These are phyloP conservation scores for Gobio gobio DNA, from an alignment of 2,113 vertebrate species.

Conservation along the genomic window DNA sequence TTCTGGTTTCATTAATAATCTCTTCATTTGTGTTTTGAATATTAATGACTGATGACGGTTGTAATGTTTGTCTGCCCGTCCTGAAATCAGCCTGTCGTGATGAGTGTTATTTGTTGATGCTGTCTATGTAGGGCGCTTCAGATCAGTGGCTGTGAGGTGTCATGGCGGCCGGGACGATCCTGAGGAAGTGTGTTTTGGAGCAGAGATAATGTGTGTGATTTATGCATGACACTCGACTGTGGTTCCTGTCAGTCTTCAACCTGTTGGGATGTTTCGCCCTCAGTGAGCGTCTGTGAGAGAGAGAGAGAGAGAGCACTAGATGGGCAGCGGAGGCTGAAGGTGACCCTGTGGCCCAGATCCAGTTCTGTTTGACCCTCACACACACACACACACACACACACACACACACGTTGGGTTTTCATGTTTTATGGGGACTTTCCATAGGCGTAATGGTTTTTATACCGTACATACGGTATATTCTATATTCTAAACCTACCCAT, in stretches of 20 bases:
- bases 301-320: slow-evolving; percentile 8
- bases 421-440: too few species aligned
- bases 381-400: neutral
- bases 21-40: neutral
- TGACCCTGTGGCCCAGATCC: slow-evolving; percentile 30
- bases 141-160: neutral
- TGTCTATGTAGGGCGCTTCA: slow-evolving; percentile 5
- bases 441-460: too few species aligned
- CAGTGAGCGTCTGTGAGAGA: neutral
- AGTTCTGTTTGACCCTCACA: neutral
- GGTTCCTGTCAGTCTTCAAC: neutral
- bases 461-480: too few species aligned
- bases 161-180: neutral
- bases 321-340: slow-evolving; percentile 36
- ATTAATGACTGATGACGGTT: neutral
- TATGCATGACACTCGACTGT: neutral
- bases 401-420: too few species aligned
- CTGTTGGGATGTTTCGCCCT: neutral
- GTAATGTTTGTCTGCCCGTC: neutral
- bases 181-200: neutral
- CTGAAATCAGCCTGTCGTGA: neutral
- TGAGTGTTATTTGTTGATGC: neutral
- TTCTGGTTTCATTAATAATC: neutral
- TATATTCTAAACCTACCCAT: too few species aligned
- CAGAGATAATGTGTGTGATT: slow-evolving; percentile 16